Conservation (phyloP, 35 echinoderm and acorn worm genomes). For the Ophiothrix spiculata region DNA sequence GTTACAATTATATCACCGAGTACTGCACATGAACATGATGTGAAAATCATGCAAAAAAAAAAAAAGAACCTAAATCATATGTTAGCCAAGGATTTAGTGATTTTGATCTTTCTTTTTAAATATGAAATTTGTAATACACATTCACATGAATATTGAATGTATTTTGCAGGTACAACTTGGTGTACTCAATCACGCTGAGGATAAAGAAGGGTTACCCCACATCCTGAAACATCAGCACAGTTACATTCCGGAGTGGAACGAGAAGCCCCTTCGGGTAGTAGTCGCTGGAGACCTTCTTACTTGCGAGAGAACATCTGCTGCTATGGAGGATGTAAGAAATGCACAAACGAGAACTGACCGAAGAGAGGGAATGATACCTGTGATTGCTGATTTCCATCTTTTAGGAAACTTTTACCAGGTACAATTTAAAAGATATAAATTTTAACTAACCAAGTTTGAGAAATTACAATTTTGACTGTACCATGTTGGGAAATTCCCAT, state of each 20-base stretch:
- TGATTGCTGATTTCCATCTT: slow-evolving; percentile 66
- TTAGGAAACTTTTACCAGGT: slow-evolving; percentile 60
- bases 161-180: slow-evolving; percentile 20
- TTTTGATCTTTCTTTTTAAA: no score
- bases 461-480: no score
- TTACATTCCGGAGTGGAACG: slow-evolving; percentile 38
- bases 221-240: slow-evolving; percentile 35
- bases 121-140: no score
- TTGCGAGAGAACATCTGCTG: slow-evolving; percentile 32
- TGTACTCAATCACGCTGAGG: slow-evolving; percentile 57
- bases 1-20: no score
- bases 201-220: slow-evolving; percentile 45
- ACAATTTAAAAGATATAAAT: no score
- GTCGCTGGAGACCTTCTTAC: slow-evolving; percentile 51
- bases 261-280: slow-evolving; percentile 15
- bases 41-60: no score
- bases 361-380: slow-evolving; percentile 44
- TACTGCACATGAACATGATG: no score
- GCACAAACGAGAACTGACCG: slow-evolving; percentile 3
- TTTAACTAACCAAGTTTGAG: no score
- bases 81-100: no score
- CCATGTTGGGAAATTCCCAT: no score
- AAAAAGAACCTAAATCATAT: no score
- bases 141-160: no score
- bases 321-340: slow-evolving; percentile 44